Percentiles rank a stretch among this genome's conserved stretches.
These are phyloP conservation scores for Drosophila maculinotata DNA, from an alignment of 2,888 invertebrate species.

Conservation along the genomic window DNA sequence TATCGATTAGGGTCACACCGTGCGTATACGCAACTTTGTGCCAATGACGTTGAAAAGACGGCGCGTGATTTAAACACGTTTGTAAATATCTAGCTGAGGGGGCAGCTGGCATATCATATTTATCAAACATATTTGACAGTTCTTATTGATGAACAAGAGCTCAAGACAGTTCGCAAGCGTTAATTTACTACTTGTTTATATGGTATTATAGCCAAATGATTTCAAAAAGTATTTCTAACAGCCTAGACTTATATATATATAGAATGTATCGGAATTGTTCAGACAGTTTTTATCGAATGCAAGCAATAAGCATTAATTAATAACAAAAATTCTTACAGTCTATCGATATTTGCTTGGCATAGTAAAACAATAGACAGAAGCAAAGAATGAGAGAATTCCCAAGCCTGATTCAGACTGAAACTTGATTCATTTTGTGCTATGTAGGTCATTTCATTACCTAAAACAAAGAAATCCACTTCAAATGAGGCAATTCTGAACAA, in stretches of 20 bases:
- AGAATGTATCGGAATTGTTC: too few relatives aligned
- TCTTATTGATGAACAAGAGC: constrained; percentile 2
- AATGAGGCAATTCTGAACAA: constrained; percentile 20
- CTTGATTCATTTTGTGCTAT: constrained; percentile 14
- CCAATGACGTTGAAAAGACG: constrained; percentile 7
- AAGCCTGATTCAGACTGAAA: constrained; percentile 2
- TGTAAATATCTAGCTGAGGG: constrained; percentile 18
- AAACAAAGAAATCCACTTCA: not conserved
- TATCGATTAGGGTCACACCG: constrained; percentile 71
- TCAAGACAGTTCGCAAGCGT: constrained; percentile 3
- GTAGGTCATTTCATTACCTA: constrained; percentile 28
- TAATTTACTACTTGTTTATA: constrained; percentile 6
- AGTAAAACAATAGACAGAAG: too few relatives aligned
- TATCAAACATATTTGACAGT: constrained; percentile 15
- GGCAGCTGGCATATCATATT: not conserved
- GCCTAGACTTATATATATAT: too few relatives aligned
- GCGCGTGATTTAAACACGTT: constrained; percentile 34
- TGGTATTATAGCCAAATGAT: not conserved
- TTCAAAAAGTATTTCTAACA: too few relatives aligned
- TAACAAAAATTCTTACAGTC: too few relatives aligned
- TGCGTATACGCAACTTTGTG: constrained; percentile 46
- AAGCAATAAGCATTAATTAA: too few relatives aligned
- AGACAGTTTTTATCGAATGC: too few relatives aligned
- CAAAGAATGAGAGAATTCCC: constrained; percentile 16
- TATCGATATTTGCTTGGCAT: too few relatives aligned